Evolutionary conservation across 2,113 vertebrate genomes (phyloP).

Genomic region (Pygoscelis antarcticus): DNA sequence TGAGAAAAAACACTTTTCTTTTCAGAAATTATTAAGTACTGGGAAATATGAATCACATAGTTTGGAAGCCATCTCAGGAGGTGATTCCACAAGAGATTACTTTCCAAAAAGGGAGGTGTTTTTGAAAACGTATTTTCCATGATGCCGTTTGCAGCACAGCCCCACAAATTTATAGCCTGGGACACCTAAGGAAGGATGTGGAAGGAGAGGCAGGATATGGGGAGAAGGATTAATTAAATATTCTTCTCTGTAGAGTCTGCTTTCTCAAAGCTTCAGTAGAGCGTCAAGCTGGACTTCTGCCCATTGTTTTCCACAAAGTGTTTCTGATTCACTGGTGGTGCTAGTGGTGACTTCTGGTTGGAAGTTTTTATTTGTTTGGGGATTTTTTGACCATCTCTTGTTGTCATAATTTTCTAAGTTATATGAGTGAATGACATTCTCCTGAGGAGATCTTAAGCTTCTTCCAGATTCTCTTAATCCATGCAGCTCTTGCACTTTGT

Average conservation of each 20-base stretch:
- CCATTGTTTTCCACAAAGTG: not conserved
- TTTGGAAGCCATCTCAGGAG: not conserved
- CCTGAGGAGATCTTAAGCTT: not conserved
- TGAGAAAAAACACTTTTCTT: not conserved
- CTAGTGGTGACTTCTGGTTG: not conserved
- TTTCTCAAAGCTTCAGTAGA: not conserved
- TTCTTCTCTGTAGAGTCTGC: not conserved
- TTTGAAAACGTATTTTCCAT: not conserved
- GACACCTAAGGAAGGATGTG: not conserved
- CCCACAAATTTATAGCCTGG: not conserved
- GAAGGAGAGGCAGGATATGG: not conserved
- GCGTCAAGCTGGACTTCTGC: not conserved
- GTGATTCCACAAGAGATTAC: not conserved
- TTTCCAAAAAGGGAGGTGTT: not conserved
- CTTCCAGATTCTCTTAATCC: not conserved
- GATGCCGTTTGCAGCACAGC: not conserved
- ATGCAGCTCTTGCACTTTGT: fast-evolving
- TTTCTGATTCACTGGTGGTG: not conserved
- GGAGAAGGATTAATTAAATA: not conserved
- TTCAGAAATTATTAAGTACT: not conserved
- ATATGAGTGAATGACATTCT: not conserved
- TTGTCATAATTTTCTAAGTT: not conserved
- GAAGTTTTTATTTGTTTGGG: not conserved
- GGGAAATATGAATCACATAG: not conserved
- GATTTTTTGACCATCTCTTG: not conserved